A percentile compares a stretch with the other conserved stretches of the same genome.
phyloP scores from a whole-genome alignment of 2,888 invertebrate species.

The Epistrophe eligans region DNA sequence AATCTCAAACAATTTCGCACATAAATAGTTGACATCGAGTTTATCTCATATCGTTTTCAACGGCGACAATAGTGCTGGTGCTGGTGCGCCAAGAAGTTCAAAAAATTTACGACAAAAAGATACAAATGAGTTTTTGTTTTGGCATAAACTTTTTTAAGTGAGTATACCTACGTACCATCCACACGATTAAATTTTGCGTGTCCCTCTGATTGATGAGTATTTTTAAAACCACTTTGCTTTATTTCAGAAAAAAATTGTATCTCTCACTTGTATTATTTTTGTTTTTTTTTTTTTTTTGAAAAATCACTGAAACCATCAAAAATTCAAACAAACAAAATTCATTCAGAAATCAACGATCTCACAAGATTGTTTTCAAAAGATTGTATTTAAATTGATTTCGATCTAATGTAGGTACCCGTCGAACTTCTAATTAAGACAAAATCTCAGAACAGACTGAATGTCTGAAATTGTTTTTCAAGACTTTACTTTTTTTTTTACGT shows the following conservation, averaged over 20 bases:
- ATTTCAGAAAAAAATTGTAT: background rate
- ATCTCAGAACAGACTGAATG: slow-evolving; percentile 74
- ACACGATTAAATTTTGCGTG: slow-evolving; percentile 15
- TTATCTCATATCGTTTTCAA: background rate
- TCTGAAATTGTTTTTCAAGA: slow-evolving; percentile 69
- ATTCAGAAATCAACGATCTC: slow-evolving; percentile 54
- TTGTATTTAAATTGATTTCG: slow-evolving; percentile 1
- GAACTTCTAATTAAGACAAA: slow-evolving; percentile 74
- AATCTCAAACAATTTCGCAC: slow-evolving; percentile 64
- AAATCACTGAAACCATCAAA: slow-evolving; percentile 7
- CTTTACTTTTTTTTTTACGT: slow-evolving; percentile 56
- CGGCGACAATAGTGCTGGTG: no score
- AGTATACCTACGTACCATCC: slow-evolving; percentile 46
- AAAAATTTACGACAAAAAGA: slow-evolving; percentile 22
- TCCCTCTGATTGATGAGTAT: slow-evolving; percentile 27
- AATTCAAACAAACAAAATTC: slow-evolving; percentile 36
- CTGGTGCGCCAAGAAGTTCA: slow-evolving; percentile 50
- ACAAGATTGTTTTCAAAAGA: slow-evolving; percentile 8
- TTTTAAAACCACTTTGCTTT: slow-evolving; percentile 52
- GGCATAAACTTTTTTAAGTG: background rate
- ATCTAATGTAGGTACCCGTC: slow-evolving; percentile 16
- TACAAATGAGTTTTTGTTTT: background rate
- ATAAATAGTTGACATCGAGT: slow-evolving; percentile 51
- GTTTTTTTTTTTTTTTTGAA: background rate
- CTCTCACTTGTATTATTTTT: background rate